A percentile compares a stretch with the other conserved stretches of the same genome.
These are phyloP conservation scores for Myiothlypis chrysogaster DNA, from an alignment of 2,797 vertebrate genomes.

Conservation along the genomic window DNA sequence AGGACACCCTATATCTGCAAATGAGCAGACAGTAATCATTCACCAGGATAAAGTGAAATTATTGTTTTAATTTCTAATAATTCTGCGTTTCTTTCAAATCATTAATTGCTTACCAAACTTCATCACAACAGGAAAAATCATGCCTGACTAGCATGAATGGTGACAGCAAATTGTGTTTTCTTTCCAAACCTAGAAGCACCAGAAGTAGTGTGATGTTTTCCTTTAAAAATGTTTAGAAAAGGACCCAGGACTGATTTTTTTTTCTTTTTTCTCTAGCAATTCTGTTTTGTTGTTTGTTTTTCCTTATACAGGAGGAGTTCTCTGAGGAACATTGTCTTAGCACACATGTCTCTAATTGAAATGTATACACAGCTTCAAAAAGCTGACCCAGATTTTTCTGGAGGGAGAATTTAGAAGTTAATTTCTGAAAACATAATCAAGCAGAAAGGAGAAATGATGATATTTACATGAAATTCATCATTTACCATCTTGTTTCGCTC, in stretches of 20 bases:
- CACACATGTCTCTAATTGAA: background rate
- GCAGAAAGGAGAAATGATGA: background rate
- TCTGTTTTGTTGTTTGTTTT: background rate
- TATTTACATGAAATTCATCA: background rate
- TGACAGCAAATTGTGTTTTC: background rate
- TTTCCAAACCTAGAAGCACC: background rate
- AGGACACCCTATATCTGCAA: background rate
- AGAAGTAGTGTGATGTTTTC: background rate
- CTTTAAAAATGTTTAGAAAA: background rate
- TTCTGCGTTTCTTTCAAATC: background rate
- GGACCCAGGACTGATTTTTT: background rate
- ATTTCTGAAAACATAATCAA: slow-evolving; percentile 6
- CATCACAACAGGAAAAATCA: background rate
- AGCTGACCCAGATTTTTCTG: slow-evolving; percentile 13
- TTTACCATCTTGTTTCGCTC: background rate
- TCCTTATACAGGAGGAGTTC: background rate
- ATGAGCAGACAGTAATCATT: background rate
- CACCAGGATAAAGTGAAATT: background rate
- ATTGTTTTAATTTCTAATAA: background rate
- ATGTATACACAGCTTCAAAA: background rate
- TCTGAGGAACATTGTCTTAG: background rate
- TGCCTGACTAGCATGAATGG: background rate
- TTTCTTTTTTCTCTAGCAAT: accelerated
- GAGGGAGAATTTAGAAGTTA: background rate
- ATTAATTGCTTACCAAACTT: background rate